phyloP scores from a whole-genome alignment of 2,888 invertebrate species.

The Archips xylosteana region DNA sequence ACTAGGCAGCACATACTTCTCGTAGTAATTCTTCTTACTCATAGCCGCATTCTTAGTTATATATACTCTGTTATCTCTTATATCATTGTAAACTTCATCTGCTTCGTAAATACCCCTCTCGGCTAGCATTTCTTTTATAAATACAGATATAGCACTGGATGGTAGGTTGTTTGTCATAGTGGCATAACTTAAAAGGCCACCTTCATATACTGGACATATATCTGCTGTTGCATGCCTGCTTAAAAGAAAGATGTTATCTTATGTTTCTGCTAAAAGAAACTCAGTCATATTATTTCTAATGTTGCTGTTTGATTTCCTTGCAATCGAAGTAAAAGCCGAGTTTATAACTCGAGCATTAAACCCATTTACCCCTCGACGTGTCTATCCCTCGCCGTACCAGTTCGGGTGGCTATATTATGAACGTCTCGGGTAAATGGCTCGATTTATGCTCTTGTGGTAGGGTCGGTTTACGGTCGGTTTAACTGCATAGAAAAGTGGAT shows the following conservation, averaged over 20 bases:
- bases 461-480: too few species aligned
- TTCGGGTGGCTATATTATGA: too few species aligned
- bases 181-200: slow-evolving; percentile 65
- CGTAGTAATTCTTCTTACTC: slow-evolving; percentile 47
- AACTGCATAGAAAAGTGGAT: too few species aligned
- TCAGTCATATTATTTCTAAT: too few species aligned
- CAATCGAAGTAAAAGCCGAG: too few species aligned
- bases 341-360: background rate
- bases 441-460: too few species aligned
- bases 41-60: slow-evolving; percentile 55
- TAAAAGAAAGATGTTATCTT: background rate
- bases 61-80: slow-evolving; percentile 57
- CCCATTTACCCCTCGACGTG: background rate
- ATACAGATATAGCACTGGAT: slow-evolving; percentile 55
- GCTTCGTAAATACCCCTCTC: slow-evolving; percentile 49
- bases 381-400: too few species aligned
- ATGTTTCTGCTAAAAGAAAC: background rate
- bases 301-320: too few species aligned
- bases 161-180: slow-evolving; percentile 63
- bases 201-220: slow-evolving; percentile 70
- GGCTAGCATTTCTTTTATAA: slow-evolving; percentile 54
- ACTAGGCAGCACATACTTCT: slow-evolving; percentile 54
- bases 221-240: slow-evolving; percentile 56
- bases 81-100: slow-evolving; percentile 52
- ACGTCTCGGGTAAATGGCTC: too few species aligned